Base-by-base conservation (phyloP, 2,888 invertebrate genomes). In the Esperia sulphurella region DNA sequence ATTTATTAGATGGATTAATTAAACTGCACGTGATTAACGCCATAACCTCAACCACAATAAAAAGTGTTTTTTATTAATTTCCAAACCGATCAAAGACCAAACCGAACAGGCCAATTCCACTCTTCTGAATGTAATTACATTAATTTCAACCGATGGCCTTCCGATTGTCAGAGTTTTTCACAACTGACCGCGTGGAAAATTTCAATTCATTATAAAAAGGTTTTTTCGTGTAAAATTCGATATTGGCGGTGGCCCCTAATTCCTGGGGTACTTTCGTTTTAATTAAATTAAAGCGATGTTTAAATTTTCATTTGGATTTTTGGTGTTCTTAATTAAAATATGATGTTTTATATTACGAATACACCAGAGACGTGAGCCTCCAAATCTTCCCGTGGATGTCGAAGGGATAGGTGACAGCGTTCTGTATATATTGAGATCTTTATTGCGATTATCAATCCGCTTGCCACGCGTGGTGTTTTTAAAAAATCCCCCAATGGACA, bases 161-260 rank as follows among this genome's bases (percentile, higher is more conserved):
- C 14, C 29, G 40, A 53, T 62, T 55, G 68, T 63, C 64, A 58
- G 69, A 68, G 65, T 71, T 67, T 68, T 68, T 61, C 60, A 56
- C 67, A 58, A 57, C 53, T 59, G 68, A 59, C 59, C 65, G 70
- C 58, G 65, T 51, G 68, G 74, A 72, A 76, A 75, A 75, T 74
- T 65, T 63, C 69, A 68, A 71, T 71, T 63, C 65, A 70, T 71
- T 68, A 65, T 68, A 73, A 68, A 70, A 73, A 72, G 65, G 64
- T 63, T 66, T 63, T 62, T 48, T 51, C 45, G 46, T 42, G 49
- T 51, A 31, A 48, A 45, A 46, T 41, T 43, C 46, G 41, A 13
- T 29, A 12, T 41, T 28, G 13, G 8, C 14, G 13, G 9, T 39
- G 13, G 38, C 8, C 39, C 9, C 13, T 3, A n/a, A 12, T 13